Evolutionary conservation across 2,113 vertebrate species (phyloP), one percentile per base, ranked within the genome.

Genomic region (Ellobius talpinus): DNA sequence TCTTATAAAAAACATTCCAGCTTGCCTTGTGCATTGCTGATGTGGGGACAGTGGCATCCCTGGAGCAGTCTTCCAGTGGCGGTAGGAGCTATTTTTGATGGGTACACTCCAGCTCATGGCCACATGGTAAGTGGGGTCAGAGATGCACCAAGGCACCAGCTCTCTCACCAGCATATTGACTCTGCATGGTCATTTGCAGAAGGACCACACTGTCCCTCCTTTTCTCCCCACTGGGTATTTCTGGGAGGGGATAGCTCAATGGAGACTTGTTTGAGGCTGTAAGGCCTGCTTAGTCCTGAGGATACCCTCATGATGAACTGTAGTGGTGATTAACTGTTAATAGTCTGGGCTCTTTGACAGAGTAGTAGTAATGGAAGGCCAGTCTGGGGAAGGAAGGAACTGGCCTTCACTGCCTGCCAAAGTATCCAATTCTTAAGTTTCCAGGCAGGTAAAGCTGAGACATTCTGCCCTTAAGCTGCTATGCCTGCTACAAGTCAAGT

Each of bases 101-200:
- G 9, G 3, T 5, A 17, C 1, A 7, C 42, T 47, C 11, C 42
- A 39, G 66, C 24, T 36, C 1, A 0, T 39, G 24, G 52, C 47
- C 1, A 1, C 39, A 52, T 61, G 39, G 39, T n/a, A 14, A 8
- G 39, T 10, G 17, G 21, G 42, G 42, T 39, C 31, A 36, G 39
- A 89, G 61, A 47, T 52, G 29, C n/a, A 85, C 24, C 11, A 45
- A 23, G 29, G 84, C 13, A 66, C 84, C 63, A 3, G 42, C 29
- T 23, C 47, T 7, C 7, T 8, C 7, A 9, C 74, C 78, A 6
- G 16, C 17, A 4, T 31, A 11, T 11, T 16, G 26, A 13, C 39
- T 11, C 5, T 6, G 42, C 23, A 8, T 14, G 5, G 17, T n/a
- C 42, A 68, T 63, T 29, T 55, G 36, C 23, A 9, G 36, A 21